Evolutionary conservation across 1,140 invertebrate species (phyloP), one percentile per base, ranked within the genome.

Genomic region (Oedothorax gibbosus): DNA sequence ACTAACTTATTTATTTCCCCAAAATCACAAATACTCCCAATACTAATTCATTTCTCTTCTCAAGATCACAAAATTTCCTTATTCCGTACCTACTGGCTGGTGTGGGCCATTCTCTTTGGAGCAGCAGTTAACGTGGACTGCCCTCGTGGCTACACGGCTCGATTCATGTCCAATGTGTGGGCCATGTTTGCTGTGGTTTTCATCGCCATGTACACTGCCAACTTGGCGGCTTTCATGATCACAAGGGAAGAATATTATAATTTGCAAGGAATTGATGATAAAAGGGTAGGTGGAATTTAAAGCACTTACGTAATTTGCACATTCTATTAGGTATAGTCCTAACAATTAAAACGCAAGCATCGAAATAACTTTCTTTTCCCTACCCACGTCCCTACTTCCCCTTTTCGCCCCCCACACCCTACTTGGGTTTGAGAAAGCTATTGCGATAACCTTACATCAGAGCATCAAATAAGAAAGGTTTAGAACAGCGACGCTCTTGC

Each of bases 91-190:
- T 98, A 99, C 89, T 99, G 98, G 98, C 92, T 99, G 81, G 98
- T 99, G n/a, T 99, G 98, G 98, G 97, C 98, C n/a, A 97, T 99
- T 56, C 92, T 99, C 18, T 99, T 99, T 91, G 96, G 96, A 91
- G 98, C 98, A 49, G 96, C 98, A 64, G 97, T 99, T 9, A 96
- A 98, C 89, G 96, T 98, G 68, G 97, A 99, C 90, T 97, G 96
- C 66, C 97, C 98, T 0, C 92, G 95, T 88, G 97, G 97, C 60
- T 97, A 98, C 89, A 98, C 95, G 79, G 95, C 95, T 53, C 94
- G 93, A 87, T 98, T 98, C 89, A 97, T 99, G 95, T 97, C 96
- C 21, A 98, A 98, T 89, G 95, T 99, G 83, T 99, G 97, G 98
- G 98, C 98, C 11, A 94, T 99, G 92, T 99, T 99, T 90, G 97